Percentiles rank a stretch among this genome's conserved stretches.
Evolutionary conservation across 2,797 vertebrate genomes (phyloP).

Genomic region (Pelochelys cantorii): DNA sequence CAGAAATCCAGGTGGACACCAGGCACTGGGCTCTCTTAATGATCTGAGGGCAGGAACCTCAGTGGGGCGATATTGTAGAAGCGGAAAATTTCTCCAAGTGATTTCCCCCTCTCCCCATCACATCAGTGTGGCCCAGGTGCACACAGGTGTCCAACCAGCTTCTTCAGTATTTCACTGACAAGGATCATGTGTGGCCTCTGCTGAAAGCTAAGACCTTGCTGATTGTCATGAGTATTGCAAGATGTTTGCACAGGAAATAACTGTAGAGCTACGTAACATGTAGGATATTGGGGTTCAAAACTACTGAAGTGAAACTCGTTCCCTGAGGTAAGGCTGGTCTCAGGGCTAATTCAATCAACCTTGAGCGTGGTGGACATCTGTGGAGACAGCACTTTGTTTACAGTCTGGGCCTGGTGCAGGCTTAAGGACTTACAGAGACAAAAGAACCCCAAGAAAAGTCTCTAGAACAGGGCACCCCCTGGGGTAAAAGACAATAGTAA

Average conservation of each 20-base stretch:
- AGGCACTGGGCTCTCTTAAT: conserved; percentile 5
- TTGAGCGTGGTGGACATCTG: neutral
- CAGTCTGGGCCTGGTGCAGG: neutral
- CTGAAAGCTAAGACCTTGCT: neutral
- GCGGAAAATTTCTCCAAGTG: conserved; percentile 55
- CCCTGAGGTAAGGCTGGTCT: neutral
- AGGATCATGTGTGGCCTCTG: neutral
- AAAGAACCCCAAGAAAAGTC: neutral
- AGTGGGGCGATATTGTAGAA: conserved; percentile 16
- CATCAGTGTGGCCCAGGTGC: neutral
- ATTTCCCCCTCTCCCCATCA: conserved; percentile 26
- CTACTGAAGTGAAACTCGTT: neutral
- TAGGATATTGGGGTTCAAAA: neutral
- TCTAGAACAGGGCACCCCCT: neutral
- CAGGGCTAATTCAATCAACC: neutral
- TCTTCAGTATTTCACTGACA: neutral
- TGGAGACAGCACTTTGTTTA: neutral
- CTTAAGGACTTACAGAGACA: neutral
- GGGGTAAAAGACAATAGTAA: neutral
- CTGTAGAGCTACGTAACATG: neutral
- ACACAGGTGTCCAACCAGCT: neutral
- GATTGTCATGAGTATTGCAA: neutral
- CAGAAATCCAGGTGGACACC: conserved; percentile 1
- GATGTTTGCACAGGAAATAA: neutral
- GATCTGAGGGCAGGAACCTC: conserved; percentile 11